Evolutionary conservation across 2,113 vertebrate genomes (phyloP).

Genomic region (Hyla sarda): DNA sequence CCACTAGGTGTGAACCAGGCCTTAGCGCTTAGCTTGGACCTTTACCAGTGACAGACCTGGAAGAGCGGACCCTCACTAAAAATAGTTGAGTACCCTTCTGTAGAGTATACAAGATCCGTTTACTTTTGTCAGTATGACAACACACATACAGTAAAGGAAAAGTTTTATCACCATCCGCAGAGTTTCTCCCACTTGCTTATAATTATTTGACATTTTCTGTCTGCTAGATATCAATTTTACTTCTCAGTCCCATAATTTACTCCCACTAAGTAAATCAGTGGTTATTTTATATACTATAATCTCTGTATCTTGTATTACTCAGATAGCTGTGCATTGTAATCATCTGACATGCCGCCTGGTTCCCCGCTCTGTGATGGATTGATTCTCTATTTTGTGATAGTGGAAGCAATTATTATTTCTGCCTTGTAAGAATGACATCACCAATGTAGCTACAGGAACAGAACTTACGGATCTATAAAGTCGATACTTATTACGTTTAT

Average conservation of each 20-base stretch:
- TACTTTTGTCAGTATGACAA: background rate
- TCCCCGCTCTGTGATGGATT: conserved; percentile 29
- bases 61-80: too few relatives aligned
- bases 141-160: background rate
- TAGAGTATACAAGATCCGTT: background rate
- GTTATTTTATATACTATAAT: conserved; percentile 31
- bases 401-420: conserved; percentile 32
- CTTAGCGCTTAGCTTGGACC: too few relatives aligned
- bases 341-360: conserved; percentile 10
- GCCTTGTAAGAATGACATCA: conserved; percentile 35
- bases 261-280: conserved; percentile 45
- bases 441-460: background rate
- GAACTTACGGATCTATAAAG: conserved; percentile 9
- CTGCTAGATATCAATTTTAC: conserved; percentile 39
- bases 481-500: conserved; percentile 14
- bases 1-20: too few relatives aligned
- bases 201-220: conserved; percentile 29
- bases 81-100: too few relatives aligned
- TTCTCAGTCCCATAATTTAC: conserved; percentile 43
- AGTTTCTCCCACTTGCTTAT: conserved; percentile 19
- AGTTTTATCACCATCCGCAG: background rate
- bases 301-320: conserved; percentile 39
- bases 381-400: conserved; percentile 39
- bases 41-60: too few relatives aligned
- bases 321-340: conserved; percentile 38